phyloP scores from a whole-genome alignment of 2,113 vertebrate species.

The Rhegmatorhina hoffmannsi region DNA sequence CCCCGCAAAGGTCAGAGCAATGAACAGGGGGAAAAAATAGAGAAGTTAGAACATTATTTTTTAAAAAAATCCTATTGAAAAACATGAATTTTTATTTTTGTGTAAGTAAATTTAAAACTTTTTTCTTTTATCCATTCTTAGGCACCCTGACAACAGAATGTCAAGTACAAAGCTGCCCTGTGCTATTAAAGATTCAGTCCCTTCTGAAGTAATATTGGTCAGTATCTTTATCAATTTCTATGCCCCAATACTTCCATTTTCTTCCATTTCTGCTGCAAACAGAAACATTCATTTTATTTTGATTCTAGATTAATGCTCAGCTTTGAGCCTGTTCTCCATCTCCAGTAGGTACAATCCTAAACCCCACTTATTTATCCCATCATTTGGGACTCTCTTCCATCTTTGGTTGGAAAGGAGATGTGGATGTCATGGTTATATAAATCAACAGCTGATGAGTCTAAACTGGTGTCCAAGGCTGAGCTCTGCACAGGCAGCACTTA shows the following conservation, averaged over 20 bases:
- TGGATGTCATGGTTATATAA: background rate
- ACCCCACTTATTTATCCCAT: background rate
- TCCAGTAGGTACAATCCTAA: background rate
- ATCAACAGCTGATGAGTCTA: background rate
- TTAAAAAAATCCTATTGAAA: background rate
- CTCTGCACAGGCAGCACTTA: background rate
- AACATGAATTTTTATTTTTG: background rate
- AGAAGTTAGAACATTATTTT: accelerated
- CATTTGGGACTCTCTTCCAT: background rate
- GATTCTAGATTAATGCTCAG: background rate
- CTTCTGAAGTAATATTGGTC: background rate
- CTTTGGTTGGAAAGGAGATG: background rate
- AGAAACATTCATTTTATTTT: background rate
- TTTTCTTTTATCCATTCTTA: background rate
- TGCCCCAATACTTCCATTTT: background rate
- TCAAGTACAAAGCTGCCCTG: background rate
- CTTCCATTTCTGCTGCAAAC: background rate
- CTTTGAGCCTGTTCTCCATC: background rate
- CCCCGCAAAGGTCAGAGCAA: background rate
- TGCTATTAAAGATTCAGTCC: background rate
- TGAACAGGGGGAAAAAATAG: background rate
- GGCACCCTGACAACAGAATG: background rate
- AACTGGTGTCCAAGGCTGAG: background rate
- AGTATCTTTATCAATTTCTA: background rate
- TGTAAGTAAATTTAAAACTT: background rate